Conservation (phyloP, 2,797 vertebrate species). For the Sebastes diaconus region DNA sequence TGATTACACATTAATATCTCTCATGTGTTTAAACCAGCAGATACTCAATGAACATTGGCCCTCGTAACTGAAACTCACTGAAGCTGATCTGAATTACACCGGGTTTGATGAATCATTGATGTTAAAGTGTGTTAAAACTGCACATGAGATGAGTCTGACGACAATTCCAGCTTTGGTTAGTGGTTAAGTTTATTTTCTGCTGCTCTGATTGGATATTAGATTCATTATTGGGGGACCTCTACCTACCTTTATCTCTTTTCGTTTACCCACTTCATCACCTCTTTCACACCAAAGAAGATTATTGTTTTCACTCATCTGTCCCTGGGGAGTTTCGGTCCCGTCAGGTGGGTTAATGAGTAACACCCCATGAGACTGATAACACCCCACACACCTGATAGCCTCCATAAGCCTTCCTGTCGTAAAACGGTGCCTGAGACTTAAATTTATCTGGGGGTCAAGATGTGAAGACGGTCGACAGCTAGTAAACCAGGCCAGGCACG, state of each 20-base stretch:
- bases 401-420: conserved; percentile 59
- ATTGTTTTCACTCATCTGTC: conserved; percentile 31
- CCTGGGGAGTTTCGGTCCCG: conserved; percentile 63
- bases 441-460: conserved; percentile 33
- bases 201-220: neutral
- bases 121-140: conserved; percentile 7
- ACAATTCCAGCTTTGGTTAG: neutral
- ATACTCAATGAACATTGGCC: conserved; percentile 44
- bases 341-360: conserved; percentile 79
- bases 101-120: conserved; percentile 43
- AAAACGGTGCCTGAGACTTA: conserved; percentile 52
- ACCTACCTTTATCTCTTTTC: neutral
- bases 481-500: conserved; percentile 6
- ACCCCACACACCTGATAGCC: conserved; percentile 50
- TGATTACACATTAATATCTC: conserved; percentile 52
- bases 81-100: conserved; percentile 49
- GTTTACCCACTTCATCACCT: conserved; percentile 9
- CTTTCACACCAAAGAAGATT: conserved; percentile 38
- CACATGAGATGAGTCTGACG: neutral
- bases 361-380: conserved; percentile 68
- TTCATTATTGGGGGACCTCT: neutral
- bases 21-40: neutral
- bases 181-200: neutral
- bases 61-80: conserved; percentile 35
- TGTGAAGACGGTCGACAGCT: neutral